Conservation (phyloP, 2,888 invertebrate genomes). For the Ceramica pisi region DNA sequence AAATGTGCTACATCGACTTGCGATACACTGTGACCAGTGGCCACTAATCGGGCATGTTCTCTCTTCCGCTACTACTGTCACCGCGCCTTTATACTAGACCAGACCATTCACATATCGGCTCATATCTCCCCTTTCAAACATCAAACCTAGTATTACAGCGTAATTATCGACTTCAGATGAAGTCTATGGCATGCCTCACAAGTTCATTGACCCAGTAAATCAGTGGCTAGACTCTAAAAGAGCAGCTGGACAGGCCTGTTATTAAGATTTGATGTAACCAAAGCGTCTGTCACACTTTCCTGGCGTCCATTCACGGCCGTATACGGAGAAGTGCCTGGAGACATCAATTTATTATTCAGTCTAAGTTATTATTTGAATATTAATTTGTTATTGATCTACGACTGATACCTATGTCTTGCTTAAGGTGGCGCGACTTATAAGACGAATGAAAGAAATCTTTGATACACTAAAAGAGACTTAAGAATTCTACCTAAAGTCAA, state of each 20-base stretch:
- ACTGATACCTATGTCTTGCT: not conserved
- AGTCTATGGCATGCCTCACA: constrained; percentile 12
- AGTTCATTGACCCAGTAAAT: constrained; percentile 47
- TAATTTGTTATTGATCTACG: constrained; percentile 33
- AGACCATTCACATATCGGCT: not conserved
- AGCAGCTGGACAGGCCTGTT: constrained; percentile 18
- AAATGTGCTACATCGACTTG: too few relatives aligned
- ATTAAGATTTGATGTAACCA: constrained; percentile 48
- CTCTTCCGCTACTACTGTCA: not conserved
- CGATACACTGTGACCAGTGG: too few relatives aligned
- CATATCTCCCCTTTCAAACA: constrained; percentile 12
- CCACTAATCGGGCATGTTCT: not conserved
- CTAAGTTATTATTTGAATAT: constrained; percentile 44
- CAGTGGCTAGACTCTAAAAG: constrained; percentile 46
- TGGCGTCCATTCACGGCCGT: constrained; percentile 24
- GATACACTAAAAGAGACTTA: not conserved
- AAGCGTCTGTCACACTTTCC: constrained; percentile 53
- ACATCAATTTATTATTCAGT: constrained; percentile 39
- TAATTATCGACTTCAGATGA: constrained; percentile 41
- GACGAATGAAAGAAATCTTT: not conserved
- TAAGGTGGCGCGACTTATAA: not conserved
- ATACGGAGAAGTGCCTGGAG: constrained; percentile 41
- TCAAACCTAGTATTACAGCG: constrained; percentile 26
- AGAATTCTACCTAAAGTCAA: too few relatives aligned
- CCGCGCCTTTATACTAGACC: not conserved